A percentile compares a stretch with the other conserved stretches of the same genome.
Conservation (phyloP, 2,888 invertebrate species). For the Macropis europaea region DNA sequence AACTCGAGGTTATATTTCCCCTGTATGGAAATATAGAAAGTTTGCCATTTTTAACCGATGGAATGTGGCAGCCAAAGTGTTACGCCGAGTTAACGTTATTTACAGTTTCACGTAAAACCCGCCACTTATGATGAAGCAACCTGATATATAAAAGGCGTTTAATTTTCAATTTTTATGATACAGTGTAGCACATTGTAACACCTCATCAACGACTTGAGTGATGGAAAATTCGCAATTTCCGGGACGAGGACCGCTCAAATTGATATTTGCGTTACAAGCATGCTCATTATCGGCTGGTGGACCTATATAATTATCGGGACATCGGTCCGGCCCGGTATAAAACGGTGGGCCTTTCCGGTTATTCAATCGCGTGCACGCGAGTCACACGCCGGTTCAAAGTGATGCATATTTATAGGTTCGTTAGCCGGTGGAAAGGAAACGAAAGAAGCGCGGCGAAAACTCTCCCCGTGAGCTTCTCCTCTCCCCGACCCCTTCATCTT, state of each 20-base stretch:
- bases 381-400: conserved; percentile 65
- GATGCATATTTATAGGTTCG: conserved; percentile 71
- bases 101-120: too few species aligned
- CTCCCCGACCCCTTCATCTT: neutral
- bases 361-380: conserved; percentile 61
- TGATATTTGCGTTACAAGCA: conserved; percentile 30
- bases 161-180: too few species aligned
- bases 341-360: conserved; percentile 59
- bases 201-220: too few species aligned
- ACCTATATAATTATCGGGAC: conserved; percentile 55
- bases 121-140: too few species aligned
- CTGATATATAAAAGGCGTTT: too few species aligned
- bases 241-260: conserved; percentile 33
- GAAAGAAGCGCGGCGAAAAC: conserved; percentile 53
- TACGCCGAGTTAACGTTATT: too few species aligned
- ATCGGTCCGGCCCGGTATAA: conserved; percentile 40
- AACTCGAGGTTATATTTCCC: too few species aligned
- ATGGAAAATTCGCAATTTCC: neutral
- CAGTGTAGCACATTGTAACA: too few species aligned
- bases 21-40: too few species aligned
- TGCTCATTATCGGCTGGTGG: conserved; percentile 49
- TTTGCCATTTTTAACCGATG: too few species aligned
- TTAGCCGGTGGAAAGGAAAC: conserved; percentile 58
- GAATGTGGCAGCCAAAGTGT: too few species aligned
- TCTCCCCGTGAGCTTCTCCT: conserved; percentile 5